Base-by-base conservation (phyloP, 2,888 invertebrate species). In the Protula sp. region DNA sequence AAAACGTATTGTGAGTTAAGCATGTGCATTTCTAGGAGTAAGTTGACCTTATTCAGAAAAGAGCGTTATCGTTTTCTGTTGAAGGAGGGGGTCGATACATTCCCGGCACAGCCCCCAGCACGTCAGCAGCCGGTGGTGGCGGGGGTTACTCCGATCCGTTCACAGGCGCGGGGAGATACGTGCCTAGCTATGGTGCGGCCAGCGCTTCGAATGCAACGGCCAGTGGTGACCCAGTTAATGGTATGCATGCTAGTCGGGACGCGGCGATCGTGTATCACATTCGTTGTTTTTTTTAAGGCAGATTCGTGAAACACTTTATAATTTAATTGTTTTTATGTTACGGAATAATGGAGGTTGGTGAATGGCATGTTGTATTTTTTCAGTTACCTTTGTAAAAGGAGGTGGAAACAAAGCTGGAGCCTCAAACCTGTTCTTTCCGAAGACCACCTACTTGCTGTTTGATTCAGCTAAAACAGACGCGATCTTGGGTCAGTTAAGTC, bases 51-150 rank as follows among this genome's bases (percentile, higher is more conserved):
- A n/a, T n/a, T n/a, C n/a, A n/a, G n/a, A n/a, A n/a, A n/a, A n/a
- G n/a, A n/a, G n/a, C n/a, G n/a, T n/a, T n/a, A n/a, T n/a, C n/a
- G n/a, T n/a, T n/a, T n/a, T n/a, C n/a, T n/a, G n/a, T n/a, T n/a
- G n/a, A n/a, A 75, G 73, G 79, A 52, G 81, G 84, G 26, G 87
- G 84, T 53, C 87, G 90, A 5, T 90, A 90, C 78, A 85, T 87
- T 56, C 88, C 89, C 54, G 82, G 80, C 26, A 50, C 66, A 27
- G 64, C 30, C 3, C 31, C 57, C 2, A 50, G 56, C 9, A 60
- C 53, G 29, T 57, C 55, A 3, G 45, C 28, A 14, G 29, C 64
- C 9, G 65, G 70, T 19, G 69, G 74, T 9, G 76, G 27, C 14
- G 38, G 45, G 4, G 38, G 45, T n/a, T n/a, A n/a, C n/a, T 31